A percentile compares a stretch with the other conserved stretches of the same genome.
Conservation (phyloP, 2,888 invertebrate species). For the Mylabris sibirica region DNA sequence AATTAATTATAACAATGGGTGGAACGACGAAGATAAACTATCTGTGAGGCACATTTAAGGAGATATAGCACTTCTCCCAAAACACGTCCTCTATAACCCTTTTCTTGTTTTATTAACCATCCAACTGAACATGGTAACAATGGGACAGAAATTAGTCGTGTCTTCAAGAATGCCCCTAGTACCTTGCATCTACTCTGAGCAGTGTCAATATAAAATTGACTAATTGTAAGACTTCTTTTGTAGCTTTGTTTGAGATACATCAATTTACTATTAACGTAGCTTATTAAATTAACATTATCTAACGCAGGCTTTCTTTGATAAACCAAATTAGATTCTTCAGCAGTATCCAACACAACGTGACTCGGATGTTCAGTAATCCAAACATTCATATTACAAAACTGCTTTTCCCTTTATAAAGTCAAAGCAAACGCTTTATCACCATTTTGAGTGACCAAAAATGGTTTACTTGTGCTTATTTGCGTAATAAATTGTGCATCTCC, state of each 20-base stretch:
- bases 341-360: background rate
- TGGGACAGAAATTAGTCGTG: constrained; percentile 39
- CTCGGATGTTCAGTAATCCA: constrained; percentile 6
- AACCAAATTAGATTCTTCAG: background rate
- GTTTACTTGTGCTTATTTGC: background rate
- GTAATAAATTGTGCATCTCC: background rate
- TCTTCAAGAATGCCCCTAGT: constrained; percentile 43
- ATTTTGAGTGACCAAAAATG: no score
- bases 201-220: constrained; percentile 39
- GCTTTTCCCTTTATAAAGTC: background rate
- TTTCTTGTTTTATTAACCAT: constrained; percentile 39
- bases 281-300: background rate
- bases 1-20: constrained; percentile 41
- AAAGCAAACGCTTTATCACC: no score
- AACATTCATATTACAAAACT: background rate
- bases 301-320: background rate
- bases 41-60: constrained; percentile 41
- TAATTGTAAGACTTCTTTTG: constrained; percentile 31
- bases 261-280: background rate
- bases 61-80: constrained; percentile 46
- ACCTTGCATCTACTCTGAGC: constrained; percentile 41
- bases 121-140: constrained; percentile 43
- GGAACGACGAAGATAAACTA: constrained; percentile 30
- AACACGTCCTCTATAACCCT: constrained; percentile 43
- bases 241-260: constrained; percentile 23